phyloP scores from a whole-genome alignment of 2,113 vertebrate genomes.

The Glareola pratincola region DNA sequence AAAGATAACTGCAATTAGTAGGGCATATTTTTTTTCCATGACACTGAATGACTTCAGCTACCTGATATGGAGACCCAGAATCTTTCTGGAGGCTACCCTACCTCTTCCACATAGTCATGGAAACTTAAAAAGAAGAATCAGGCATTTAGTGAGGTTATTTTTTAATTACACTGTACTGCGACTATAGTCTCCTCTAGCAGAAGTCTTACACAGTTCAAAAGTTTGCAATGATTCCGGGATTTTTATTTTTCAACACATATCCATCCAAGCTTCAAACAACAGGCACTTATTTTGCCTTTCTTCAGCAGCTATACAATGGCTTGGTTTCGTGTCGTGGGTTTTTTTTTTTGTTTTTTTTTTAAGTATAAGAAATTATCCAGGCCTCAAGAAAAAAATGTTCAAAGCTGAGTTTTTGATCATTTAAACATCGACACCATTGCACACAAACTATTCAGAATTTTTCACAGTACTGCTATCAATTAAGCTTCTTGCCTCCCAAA shows the following conservation, averaged over 20 bases:
- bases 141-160: background rate
- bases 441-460: background rate
- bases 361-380: background rate
- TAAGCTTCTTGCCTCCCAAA: background rate
- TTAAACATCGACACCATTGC: conserved; percentile 10
- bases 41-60: background rate
- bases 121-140: background rate
- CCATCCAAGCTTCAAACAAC: too few relatives aligned
- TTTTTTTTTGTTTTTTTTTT: background rate
- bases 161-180: background rate
- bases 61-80: background rate
- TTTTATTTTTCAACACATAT: background rate
- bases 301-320: background rate
- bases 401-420: background rate
- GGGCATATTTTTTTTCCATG: background rate
- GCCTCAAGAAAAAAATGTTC: background rate
- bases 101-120: background rate
- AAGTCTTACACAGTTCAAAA: background rate
- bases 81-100: background rate
- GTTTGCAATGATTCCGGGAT: background rate
- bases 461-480: background rate
- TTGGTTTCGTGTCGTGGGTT: background rate
- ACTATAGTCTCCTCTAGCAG: background rate
- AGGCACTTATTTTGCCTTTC: background rate
- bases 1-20: background rate